These are phyloP conservation scores for Chloropsis cyanopogon DNA, from an alignment of 2,113 vertebrate species.

Conservation along the genomic window DNA sequence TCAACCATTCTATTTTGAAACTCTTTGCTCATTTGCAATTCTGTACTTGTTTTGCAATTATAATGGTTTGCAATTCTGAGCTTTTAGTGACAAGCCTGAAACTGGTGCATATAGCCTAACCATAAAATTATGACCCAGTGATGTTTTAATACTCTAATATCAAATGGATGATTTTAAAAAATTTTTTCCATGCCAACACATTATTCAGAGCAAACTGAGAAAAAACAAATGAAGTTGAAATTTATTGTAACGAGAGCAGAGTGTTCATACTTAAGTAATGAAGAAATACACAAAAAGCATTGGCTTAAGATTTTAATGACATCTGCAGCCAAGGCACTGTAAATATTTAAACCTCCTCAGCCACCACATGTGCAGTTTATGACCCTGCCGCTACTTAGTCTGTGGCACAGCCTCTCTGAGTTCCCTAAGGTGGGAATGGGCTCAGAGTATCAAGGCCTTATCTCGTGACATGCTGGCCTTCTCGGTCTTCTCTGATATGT, in stretches of 20 bases:
- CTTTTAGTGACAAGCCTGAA: not conserved
- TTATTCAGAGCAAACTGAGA: not conserved
- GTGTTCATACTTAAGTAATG: not conserved
- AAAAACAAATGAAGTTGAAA: not conserved
- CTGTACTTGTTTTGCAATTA: not conserved
- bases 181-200: not conserved
- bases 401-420: not conserved
- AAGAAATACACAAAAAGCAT: not conserved
- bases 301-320: not conserved
- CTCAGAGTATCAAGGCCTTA: rapidly evolving
- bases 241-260: not conserved
- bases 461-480: not conserved
- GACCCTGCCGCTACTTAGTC: not conserved
- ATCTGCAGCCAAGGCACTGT: not conserved
- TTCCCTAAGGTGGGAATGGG: not conserved
- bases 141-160: not conserved
- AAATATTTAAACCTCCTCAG: not conserved
- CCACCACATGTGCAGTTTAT: not conserved
- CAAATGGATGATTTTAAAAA: not conserved
- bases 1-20: not conserved
- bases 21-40: not conserved
- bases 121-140: not conserved
- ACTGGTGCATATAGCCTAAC: not conserved
- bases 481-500: not conserved
- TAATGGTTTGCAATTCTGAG: not conserved